Percentiles rank a stretch among this genome's conserved stretches.
Conservation (phyloP, 2,888 invertebrate genomes). For the Orchesella flavescens region DNA sequence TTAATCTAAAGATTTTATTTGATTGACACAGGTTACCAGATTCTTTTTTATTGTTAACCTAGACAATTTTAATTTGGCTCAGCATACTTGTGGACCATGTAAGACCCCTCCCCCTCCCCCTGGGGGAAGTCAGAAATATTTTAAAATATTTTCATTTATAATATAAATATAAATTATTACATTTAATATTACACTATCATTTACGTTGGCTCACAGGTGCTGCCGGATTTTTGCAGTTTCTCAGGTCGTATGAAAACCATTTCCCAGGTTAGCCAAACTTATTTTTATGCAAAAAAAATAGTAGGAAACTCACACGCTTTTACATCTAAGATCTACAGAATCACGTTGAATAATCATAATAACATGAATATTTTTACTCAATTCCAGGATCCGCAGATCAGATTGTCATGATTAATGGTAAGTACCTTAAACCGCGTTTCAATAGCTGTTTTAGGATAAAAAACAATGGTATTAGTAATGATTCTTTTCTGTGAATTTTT, state of each 20-base stretch:
- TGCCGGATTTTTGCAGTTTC: slow-evolving; percentile 50
- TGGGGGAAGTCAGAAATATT: too few species aligned
- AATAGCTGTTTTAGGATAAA: background rate
- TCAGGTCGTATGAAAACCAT: slow-evolving; percentile 49
- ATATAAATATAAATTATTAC: background rate
- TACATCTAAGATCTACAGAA: too few species aligned
- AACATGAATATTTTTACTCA: too few species aligned
- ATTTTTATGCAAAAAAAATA: too few species aligned
- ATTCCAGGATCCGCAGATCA: slow-evolving; percentile 34
- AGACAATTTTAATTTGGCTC: slow-evolving; percentile 57
- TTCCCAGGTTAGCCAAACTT: slow-evolving; percentile 15
- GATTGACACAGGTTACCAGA: slow-evolving; percentile 44
- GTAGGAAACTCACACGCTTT: too few species aligned
- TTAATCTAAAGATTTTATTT: background rate
- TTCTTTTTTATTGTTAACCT: slow-evolving; percentile 49
- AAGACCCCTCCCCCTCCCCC: too few species aligned
- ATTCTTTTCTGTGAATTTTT: background rate
- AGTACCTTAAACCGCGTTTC: background rate
- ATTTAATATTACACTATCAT: background rate
- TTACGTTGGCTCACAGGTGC: slow-evolving; percentile 38
- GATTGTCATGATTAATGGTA: slow-evolving; percentile 58
- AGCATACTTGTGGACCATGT: slow-evolving; percentile 56
- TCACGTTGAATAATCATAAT: too few species aligned
- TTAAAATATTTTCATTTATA: too few species aligned
- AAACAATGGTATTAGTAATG: too few species aligned